Conservation (phyloP, 2,888 invertebrate species). For the Atrina japonica region DNA sequence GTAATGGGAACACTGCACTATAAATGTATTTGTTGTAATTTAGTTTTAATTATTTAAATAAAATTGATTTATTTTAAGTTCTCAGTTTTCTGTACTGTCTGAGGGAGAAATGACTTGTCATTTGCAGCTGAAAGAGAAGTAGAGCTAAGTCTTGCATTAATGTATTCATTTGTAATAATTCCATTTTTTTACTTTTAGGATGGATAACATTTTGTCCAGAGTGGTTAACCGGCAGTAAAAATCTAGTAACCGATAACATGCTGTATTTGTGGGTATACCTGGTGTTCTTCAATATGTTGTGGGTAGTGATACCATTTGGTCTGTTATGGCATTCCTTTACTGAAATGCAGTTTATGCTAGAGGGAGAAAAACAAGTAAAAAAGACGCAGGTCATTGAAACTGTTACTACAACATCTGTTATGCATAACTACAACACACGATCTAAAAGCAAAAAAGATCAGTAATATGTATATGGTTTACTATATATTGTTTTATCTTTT, state of each 20-base stretch:
- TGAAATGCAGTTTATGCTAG: slow-evolving; percentile 45
- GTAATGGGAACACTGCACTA: too few relatives aligned
- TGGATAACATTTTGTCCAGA: slow-evolving; percentile 80
- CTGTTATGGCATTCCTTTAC: slow-evolving; percentile 75
- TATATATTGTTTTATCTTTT: too few relatives aligned
- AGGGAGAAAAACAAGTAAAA: slow-evolving; percentile 33
- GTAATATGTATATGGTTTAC: too few relatives aligned
- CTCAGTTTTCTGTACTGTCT: neutral
- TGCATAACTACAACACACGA: slow-evolving; percentile 43
- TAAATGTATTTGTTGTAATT: too few relatives aligned
- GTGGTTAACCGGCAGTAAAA: slow-evolving; percentile 73
- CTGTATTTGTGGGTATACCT: slow-evolving; percentile 78
- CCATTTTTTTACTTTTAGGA: slow-evolving; percentile 63
- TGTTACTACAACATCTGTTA: slow-evolving; percentile 43
- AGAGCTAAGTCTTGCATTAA: too few relatives aligned
- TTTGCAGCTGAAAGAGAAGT: too few relatives aligned
- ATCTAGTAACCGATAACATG: slow-evolving; percentile 70
- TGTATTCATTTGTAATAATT: too few relatives aligned
- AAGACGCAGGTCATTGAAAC: slow-evolving; percentile 40
- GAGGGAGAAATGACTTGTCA: too few relatives aligned
- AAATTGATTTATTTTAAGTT: neutral
- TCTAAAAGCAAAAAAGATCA: slow-evolving; percentile 28
- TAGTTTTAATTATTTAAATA: too few relatives aligned
- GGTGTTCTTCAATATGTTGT: slow-evolving; percentile 78
- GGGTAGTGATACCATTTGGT: slow-evolving; percentile 74